These are phyloP conservation scores for Ennomos erosarius DNA, from an alignment of 2,888 invertebrate species.

Conservation along the genomic window DNA sequence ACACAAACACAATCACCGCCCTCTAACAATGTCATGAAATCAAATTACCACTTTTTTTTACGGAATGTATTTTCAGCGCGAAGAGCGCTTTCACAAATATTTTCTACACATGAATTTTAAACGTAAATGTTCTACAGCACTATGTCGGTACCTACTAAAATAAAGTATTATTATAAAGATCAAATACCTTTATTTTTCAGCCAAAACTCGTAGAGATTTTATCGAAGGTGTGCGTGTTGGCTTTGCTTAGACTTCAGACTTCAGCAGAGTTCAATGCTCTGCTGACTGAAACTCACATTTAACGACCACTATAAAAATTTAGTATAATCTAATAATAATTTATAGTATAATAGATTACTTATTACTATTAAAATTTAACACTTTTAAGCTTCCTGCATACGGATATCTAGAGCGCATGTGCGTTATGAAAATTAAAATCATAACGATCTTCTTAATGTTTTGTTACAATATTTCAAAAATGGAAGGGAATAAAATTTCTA, in stretches of 20 bases:
- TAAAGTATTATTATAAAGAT: constrained; percentile 7
- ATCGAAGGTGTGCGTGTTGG: constrained; percentile 26
- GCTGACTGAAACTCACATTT: constrained; percentile 17
- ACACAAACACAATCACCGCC: too few species aligned
- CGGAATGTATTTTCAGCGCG: too few species aligned
- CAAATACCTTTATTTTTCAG: constrained; percentile 12
- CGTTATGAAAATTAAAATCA: constrained; percentile 4
- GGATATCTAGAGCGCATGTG: constrained; percentile 6
- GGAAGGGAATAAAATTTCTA: too few species aligned
- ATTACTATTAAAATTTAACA: not conserved
- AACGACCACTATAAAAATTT: constrained; percentile 12
- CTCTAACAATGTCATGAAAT: too few species aligned
- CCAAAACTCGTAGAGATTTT: constrained; percentile 22
- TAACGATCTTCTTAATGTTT: too few species aligned
- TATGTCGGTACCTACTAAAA: not conserved
- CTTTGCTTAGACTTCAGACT: constrained; percentile 26
- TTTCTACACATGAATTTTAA: too few species aligned
- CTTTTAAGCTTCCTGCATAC: not conserved
- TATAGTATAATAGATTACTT: too few species aligned
- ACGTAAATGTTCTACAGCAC: too few species aligned
- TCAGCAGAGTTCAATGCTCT: constrained; percentile 25
- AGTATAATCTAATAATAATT: not conserved
- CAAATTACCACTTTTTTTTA: too few species aligned
- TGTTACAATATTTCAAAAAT: too few species aligned
- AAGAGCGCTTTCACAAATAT: too few species aligned